Percentiles rank a stretch among this genome's conserved stretches.
Evolutionary conservation across 1,140 invertebrate genomes (phyloP).

Genomic region (Nasonia vitripennis): DNA sequence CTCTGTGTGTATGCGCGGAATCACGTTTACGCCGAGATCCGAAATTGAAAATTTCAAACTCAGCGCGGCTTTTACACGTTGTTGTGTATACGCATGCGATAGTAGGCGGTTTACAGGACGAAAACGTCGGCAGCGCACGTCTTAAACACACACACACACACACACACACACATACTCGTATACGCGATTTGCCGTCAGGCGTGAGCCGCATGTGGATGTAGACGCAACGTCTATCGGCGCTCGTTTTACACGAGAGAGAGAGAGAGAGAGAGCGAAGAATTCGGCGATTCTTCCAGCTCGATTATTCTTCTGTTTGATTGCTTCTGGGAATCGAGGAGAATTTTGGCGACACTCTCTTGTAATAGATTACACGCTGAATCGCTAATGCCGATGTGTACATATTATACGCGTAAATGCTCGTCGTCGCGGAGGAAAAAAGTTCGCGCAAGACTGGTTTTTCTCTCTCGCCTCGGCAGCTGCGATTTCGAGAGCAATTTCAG

Average conservation of each 20-base stretch:
- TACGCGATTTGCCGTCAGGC: not conserved
- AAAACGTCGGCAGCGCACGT: not conserved
- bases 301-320: not conserved
- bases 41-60: too few relatives aligned
- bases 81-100: not conserved
- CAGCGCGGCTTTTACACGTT: too few relatives aligned
- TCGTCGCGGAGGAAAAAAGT: too few relatives aligned
- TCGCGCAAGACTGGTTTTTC: not conserved
- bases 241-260: not conserved
- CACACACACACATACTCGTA: not conserved
- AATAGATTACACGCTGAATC: too few relatives aligned
- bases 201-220: slow-evolving; percentile 26
- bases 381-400: too few relatives aligned
- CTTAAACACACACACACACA: not conserved
- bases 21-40: too few relatives aligned
- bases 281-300: not conserved
- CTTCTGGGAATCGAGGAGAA: not conserved
- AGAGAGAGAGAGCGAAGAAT: not conserved
- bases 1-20: too few relatives aligned
- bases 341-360: not conserved
- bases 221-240: not conserved
- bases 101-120: not conserved
- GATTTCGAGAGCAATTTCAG: not conserved
- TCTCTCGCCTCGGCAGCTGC: not conserved
- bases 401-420: too few relatives aligned